Base-by-base conservation (phyloP, 2,797 vertebrate species). In the Natrix natrix region DNA sequence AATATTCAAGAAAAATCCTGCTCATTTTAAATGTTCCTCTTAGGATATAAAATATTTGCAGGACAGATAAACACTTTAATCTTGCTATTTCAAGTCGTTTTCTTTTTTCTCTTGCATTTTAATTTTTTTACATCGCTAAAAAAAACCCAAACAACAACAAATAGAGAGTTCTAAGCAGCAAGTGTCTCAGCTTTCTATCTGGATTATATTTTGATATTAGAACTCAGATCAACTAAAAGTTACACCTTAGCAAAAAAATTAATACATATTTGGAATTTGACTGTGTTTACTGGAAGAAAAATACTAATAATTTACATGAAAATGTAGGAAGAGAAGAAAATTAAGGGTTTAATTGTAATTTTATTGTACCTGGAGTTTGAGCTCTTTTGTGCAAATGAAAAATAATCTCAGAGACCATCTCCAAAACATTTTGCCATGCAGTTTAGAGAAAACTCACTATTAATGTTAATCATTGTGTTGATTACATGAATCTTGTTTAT, bases 241-340 rank as follows among this genome's bases (percentile, higher is more conserved):
- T 60, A 92, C 0, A 0, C 6, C 91, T 94, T 91, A 92, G 95
- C 87, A 95, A 96, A 94, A 96, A 96, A 93, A 87, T 92, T 52
- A 94, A 83, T 86, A 93, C 87, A 93, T 91, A 78, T 95, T 94
- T 94, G 88, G 95, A 96, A 97, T 95, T 96, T 97, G 96, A 96
- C 87, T 95, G 96, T 96, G 93, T 91, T 93, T 94, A 94, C 96
- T 96, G 88, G 95, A 94, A 97, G 97, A 97, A 97, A 97, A 96
- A 87, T 96, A 96, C 54, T 92, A 95, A 94, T 94, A 96, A 97
- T 97, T 93, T 88, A 90, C 92, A 90, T 91, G 60, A 95, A 96
- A 96, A 96, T 95, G 61, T 97, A 96, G 93, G 91, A 91, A n/a
- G 92, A 37, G 88, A 95, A 94, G 95, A 94, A 96, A 96, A 95